Base-by-base conservation (phyloP, 2,888 invertebrate species). In the Maniola hyperantus region DNA sequence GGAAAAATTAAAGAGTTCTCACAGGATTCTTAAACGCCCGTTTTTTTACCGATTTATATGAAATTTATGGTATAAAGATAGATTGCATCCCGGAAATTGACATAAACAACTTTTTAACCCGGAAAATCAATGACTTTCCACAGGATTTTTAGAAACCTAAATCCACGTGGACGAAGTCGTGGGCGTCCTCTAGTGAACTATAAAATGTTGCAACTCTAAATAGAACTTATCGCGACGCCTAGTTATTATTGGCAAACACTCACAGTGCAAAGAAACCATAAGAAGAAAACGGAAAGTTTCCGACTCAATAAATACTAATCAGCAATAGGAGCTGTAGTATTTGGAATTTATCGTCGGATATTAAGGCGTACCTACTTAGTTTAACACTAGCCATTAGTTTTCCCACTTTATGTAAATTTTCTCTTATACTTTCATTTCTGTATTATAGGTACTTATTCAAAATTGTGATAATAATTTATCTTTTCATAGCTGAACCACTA, bases 261-360 rank as follows among this genome's bases (percentile, higher is more conserved):
- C 26, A 15, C 34, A 54, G 34, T 8, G 60, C 50, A 61, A 46
- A 61, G 50, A 48, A 48, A 48, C 11, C 33, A 34, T 34, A 50
- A 58, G 26, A 46, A 51, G 26, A 50, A 61, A 51, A 61, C 51
- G 61, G 51, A 61, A 61, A 61, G 61, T 51, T 62, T 42, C 42
- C 42, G 42, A 26, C 53, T 62, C 53, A 33, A 62, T 53, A 53
- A 62, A 39, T 42, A 53, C 39, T 62, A 53, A 62, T 51, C 51
- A 53, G 62, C 39, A 26, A n/a, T 53, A 42, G 26, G 20, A 15
- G 53, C 61, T 20, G 42, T 44, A 62, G 58, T 55, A 64, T 64
- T 67, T 59, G 64, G 48, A 64, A 67, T 67, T 67, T 64, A 67
- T 64, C 54, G 64, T 36, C 64, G 60, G 64, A 67, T 54, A 64